Percentiles rank a stretch among this genome's conserved stretches.
Evolutionary conservation across 2,888 invertebrate species (phyloP).

Genomic region (Entomobrya proxima): DNA sequence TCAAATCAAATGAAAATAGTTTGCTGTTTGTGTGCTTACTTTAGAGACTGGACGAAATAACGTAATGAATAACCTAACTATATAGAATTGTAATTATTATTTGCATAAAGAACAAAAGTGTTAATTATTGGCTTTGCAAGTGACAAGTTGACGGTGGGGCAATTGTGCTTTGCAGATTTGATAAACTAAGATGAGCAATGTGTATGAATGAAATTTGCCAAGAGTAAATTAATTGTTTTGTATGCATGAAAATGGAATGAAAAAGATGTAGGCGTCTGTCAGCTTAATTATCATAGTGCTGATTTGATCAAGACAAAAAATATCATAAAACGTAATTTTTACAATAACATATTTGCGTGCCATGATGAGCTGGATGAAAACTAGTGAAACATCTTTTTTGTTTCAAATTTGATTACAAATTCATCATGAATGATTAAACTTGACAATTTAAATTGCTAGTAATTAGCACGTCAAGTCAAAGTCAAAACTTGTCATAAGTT

Average conservation of each 20-base stretch:
- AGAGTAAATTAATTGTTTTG: not conserved
- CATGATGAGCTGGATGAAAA: too few species aligned
- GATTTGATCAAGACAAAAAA: not conserved
- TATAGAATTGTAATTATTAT: not conserved
- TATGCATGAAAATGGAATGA: not conserved
- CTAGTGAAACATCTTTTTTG: not conserved
- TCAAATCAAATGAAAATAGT: not conserved
- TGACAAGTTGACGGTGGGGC: constrained; percentile 7
- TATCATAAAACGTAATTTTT: not conserved
- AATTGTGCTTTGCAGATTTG: not conserved
- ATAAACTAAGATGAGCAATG: not conserved
- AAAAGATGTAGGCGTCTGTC: not conserved
- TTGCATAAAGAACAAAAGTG: not conserved
- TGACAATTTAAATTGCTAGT: not conserved
- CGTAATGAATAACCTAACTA: not conserved
- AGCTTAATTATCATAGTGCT: not conserved
- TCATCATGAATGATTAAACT: not conserved
- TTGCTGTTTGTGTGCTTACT: not conserved
- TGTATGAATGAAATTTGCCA: not conserved
- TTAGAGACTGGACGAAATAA: not conserved
- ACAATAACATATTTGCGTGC: not conserved
- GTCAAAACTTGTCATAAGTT: not conserved
- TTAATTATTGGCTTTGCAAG: not conserved
- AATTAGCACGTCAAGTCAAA: constrained; percentile 20
- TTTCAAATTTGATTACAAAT: not conserved